Evolutionary conservation across 2,113 vertebrate species (phyloP).

Genomic region (Rynchops niger): DNA sequence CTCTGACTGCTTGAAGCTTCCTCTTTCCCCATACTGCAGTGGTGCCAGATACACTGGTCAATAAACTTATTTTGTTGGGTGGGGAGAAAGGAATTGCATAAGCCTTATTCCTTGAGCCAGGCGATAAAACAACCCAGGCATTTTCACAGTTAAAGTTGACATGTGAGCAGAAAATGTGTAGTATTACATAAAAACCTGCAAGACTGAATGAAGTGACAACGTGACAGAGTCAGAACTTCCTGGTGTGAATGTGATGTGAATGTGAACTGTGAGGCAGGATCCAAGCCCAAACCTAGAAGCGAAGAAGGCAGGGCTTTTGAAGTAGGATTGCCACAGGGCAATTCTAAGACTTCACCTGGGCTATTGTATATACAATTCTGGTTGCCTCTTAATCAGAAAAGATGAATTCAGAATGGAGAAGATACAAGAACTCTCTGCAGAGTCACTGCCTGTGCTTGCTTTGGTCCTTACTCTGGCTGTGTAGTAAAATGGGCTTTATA

Average conservation of each 20-base stretch:
- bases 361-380: rapidly evolving
- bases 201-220: background rate
- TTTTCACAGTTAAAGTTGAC: background rate
- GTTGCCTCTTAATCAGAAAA: background rate
- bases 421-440: background rate
- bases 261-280: background rate
- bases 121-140: background rate
- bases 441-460: background rate
- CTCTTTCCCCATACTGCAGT: background rate
- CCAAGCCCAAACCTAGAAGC: background rate
- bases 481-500: background rate
- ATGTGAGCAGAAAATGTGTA: background rate
- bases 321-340: background rate
- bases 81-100: background rate
- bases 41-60: background rate
- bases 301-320: background rate
- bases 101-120: background rate
- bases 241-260: too few relatives aligned
- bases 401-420: background rate
- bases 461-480: background rate
- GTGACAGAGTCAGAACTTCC: background rate
- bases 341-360: background rate
- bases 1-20: background rate
- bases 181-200: background rate
- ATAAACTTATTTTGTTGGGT: background rate